Conservation (phyloP, 2,888 invertebrate species). For the Encarsia formosa region DNA sequence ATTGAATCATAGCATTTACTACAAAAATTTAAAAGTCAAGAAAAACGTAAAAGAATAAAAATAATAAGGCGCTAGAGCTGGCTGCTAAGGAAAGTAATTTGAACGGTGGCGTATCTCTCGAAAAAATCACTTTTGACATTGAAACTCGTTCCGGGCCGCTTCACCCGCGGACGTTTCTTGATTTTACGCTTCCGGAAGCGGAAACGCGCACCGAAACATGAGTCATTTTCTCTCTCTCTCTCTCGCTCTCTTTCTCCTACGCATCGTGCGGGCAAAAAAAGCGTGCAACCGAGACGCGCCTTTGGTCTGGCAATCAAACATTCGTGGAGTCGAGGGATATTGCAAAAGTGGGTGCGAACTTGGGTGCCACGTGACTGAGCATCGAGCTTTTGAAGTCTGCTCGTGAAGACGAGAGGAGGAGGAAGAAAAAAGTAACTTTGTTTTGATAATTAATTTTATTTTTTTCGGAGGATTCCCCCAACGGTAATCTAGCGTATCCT, state of each 20-base stretch:
- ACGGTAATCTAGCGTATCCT: background rate
- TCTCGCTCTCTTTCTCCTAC: no score
- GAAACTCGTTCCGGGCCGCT: slow-evolving; percentile 16
- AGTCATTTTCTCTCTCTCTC: slow-evolving; percentile 16
- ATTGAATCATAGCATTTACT: no score
- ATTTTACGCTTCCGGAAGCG: slow-evolving; percentile 27
- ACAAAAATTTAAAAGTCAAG: no score
- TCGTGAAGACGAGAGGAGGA: no score
- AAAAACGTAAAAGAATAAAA: no score
- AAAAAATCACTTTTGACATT: slow-evolving; percentile 15
- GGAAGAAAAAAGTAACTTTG: no score
- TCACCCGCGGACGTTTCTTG: slow-evolving; percentile 12
- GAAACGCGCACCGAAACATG: slow-evolving; percentile 22
- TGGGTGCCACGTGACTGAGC: no score
- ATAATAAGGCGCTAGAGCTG: no score
- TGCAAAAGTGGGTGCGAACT: no score
- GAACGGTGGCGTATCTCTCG: background rate
- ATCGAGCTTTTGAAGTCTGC: no score
- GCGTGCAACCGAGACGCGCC: slow-evolving; percentile 12
- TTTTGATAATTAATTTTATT: no score
- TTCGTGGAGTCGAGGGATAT: background rate
- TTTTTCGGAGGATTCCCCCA: background rate
- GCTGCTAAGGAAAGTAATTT: no score
- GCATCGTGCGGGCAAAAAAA: background rate
- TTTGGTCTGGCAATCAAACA: slow-evolving; percentile 21